A percentile compares a stretch with the other conserved stretches of the same genome.
Conservation (phyloP, 2,888 invertebrate species). For the Lepidochitona cinerea region DNA sequence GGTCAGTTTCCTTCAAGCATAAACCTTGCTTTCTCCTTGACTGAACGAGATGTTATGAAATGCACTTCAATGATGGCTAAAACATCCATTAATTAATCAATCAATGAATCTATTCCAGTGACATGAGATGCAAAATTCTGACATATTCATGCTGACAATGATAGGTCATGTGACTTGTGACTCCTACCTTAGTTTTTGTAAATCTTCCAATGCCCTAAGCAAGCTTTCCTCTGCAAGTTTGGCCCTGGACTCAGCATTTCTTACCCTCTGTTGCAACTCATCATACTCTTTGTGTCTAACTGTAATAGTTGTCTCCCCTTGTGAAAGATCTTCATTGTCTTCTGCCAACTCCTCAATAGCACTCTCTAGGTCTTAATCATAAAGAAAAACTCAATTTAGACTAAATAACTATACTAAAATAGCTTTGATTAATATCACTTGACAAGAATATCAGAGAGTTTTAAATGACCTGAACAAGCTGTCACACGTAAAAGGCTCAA, state of each 20-base stretch:
- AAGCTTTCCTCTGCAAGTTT: conserved; percentile 38
- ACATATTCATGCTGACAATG: background rate
- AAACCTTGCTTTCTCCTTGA: no score
- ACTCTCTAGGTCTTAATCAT: background rate
- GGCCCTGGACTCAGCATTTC: conserved; percentile 13
- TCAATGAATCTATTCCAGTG: no score
- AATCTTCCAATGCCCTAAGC: conserved; percentile 40
- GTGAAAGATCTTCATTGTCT: no score
- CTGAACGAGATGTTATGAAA: no score
- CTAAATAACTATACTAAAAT: background rate
- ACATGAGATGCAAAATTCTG: background rate
- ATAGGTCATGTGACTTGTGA: background rate
- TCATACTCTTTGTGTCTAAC: no score
- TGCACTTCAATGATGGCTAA: no score
- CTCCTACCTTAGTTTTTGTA: conserved; percentile 47
- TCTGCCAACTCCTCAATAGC: background rate
- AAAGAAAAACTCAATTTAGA: background rate
- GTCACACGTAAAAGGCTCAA: background rate
- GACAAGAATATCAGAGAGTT: background rate
- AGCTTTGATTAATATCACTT: no score
- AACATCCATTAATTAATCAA: no score
- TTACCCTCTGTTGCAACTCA: background rate
- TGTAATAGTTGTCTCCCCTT: no score
- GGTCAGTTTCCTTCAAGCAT: no score
- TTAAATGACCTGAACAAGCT: background rate